Percentiles rank a stretch among this genome's conserved stretches.
phyloP scores from a whole-genome alignment of 2,797 vertebrate species.

The Cephalopachus bancanus region DNA sequence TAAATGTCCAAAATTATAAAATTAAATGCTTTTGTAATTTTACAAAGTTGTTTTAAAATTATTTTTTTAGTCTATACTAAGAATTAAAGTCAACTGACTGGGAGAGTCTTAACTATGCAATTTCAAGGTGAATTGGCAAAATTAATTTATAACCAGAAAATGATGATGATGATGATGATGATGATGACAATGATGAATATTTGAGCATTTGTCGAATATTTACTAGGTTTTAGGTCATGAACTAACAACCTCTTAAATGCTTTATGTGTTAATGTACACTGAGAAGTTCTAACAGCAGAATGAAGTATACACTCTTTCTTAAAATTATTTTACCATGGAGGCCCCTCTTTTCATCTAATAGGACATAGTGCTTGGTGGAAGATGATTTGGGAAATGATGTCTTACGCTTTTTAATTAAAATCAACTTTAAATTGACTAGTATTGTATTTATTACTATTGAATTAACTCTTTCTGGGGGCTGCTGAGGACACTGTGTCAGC shows the following conservation, averaged over 20 bases:
- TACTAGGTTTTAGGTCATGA: neutral
- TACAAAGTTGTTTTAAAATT: neutral
- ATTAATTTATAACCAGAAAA: neutral
- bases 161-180: neutral
- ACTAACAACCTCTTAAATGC: neutral
- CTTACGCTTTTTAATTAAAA: neutral
- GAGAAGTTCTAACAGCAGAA: neutral
- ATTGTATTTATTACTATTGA: neutral
- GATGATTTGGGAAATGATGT: neutral
- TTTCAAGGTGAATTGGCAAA: neutral
- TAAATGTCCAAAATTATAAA: neutral
- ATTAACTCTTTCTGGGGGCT: neutral
- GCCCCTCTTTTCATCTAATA: neutral
- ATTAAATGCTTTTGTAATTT: neutral
- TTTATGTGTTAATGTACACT: neutral
- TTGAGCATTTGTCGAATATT: neutral
- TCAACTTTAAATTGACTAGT: neutral
- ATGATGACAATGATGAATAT: neutral
- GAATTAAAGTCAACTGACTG: slow-evolving; percentile 14
- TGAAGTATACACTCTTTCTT: neutral
- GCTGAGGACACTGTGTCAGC: neutral
- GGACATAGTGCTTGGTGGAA: neutral
- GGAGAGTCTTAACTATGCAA: neutral
- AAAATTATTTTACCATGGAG: neutral
- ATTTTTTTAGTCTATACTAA: neutral